Percentiles rank a stretch among this genome's conserved stretches.
Conservation (phyloP, 2,797 vertebrate species). For the Pelochelys cantorii region DNA sequence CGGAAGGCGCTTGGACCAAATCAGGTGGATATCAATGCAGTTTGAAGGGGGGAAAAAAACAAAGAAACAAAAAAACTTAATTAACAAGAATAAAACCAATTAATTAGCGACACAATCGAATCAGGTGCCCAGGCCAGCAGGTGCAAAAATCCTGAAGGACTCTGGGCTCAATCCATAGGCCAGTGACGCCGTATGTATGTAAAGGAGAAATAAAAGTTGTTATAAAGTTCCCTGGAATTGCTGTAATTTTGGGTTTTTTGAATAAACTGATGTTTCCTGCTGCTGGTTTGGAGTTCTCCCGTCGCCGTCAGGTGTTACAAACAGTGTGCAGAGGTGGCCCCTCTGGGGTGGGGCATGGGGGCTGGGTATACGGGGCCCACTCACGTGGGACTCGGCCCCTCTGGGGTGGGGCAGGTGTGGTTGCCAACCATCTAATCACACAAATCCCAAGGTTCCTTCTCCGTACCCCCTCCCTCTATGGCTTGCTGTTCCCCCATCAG, state of each 20-base stretch:
- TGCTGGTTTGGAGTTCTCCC: not conserved
- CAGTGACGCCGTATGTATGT: not conserved
- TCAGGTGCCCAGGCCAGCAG: not conserved
- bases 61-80: not conserved
- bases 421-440: too few relatives aligned
- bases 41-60: not conserved
- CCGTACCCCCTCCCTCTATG: too few relatives aligned
- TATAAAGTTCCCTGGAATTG: constrained; percentile 22
- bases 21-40: not conserved
- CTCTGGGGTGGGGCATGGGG: not conserved
- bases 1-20: not conserved
- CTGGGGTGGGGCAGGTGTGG: not conserved
- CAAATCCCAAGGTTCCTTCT: too few relatives aligned
- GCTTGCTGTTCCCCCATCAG: too few relatives aligned
- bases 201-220: constrained; percentile 27
- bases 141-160: not conserved
- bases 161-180: not conserved
- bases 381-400: not conserved
- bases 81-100: not conserved
- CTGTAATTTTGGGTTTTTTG: constrained; percentile 39
- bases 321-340: not conserved
- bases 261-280: constrained; percentile 76
- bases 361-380: not conserved
- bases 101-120: not conserved
- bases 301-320: not conserved